phyloP scores from a whole-genome alignment of 2,113 vertebrate genomes.

The Psittacus erithacus region DNA sequence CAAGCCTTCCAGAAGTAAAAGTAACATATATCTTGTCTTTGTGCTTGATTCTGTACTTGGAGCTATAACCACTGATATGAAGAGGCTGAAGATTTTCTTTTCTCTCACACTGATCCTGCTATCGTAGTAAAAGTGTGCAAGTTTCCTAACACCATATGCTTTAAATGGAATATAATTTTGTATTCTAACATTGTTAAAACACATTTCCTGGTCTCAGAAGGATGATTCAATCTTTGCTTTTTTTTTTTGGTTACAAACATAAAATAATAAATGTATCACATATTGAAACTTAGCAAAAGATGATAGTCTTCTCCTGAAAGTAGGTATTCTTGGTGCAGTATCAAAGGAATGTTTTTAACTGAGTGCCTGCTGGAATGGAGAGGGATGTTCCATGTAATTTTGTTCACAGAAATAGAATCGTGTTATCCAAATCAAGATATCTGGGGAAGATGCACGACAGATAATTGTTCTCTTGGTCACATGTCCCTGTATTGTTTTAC shows the following conservation, averaged over 20 bases:
- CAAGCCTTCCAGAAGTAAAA: background rate
- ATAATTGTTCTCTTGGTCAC: background rate
- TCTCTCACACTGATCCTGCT: background rate
- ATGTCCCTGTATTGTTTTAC: background rate
- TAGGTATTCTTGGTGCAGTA: constrained; percentile 21
- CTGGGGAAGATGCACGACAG: background rate
- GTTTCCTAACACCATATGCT: background rate
- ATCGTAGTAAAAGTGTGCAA: background rate
- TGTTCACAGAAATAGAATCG: background rate
- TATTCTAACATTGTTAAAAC: constrained; percentile 20
- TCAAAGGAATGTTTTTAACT: constrained; percentile 26
- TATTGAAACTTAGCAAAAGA: constrained; percentile 50
- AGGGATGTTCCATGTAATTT: background rate
- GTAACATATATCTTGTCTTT: background rate
- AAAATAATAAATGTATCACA: constrained; percentile 21
- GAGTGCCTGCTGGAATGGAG: constrained; percentile 19
- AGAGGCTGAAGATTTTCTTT: background rate
- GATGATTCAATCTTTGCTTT: background rate
- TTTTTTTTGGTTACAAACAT: background rate
- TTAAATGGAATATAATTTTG: background rate
- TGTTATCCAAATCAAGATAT: background rate
- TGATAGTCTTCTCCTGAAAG: background rate
- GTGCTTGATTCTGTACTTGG: background rate
- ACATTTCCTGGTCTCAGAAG: background rate
- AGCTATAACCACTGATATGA: background rate